Evolutionary conservation across 2,888 invertebrate genomes (phyloP).

Genomic region (Pachymerium ferrugineum): DNA sequence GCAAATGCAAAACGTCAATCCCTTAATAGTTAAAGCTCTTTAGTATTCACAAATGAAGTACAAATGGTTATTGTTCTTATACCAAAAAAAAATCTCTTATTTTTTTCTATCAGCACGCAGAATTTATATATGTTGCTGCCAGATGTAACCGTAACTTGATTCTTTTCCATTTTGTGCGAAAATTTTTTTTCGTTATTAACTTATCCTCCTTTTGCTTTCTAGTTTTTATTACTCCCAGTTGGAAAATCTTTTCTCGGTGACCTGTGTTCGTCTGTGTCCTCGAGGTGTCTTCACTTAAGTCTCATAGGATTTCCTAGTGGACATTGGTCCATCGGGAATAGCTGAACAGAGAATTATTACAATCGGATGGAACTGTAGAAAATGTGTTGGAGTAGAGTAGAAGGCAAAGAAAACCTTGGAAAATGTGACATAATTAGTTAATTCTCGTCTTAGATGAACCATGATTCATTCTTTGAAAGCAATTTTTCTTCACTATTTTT

Average conservation of each 20-base stretch:
- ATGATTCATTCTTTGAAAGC: not conserved
- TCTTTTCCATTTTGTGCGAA: not conserved
- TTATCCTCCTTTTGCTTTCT: not conserved
- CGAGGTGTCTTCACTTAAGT: not conserved
- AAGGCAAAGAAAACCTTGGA: no score
- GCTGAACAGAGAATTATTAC: not conserved
- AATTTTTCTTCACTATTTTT: not conserved
- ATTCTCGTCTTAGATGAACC: no score
- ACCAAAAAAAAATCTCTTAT: no score
- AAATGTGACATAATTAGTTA: no score
- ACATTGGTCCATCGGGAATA: not conserved
- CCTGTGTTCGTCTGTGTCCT: constrained; percentile 13
- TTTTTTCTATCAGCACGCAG: no score
- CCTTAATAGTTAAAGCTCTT: no score
- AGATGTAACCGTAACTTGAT: not conserved
- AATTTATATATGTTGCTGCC: no score
- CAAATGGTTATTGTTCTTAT: no score
- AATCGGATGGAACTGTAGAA: not conserved
- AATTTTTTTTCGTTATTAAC: not conserved
- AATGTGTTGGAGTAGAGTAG: not conserved
- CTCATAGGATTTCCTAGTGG: not conserved
- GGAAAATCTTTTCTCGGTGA: constrained; percentile 12
- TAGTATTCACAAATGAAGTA: no score
- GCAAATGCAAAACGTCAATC: no score
- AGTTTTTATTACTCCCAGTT: constrained; percentile 12